Evolutionary conservation across 2,113 vertebrate genomes (phyloP).

Genomic region (Micromys minutus): DNA sequence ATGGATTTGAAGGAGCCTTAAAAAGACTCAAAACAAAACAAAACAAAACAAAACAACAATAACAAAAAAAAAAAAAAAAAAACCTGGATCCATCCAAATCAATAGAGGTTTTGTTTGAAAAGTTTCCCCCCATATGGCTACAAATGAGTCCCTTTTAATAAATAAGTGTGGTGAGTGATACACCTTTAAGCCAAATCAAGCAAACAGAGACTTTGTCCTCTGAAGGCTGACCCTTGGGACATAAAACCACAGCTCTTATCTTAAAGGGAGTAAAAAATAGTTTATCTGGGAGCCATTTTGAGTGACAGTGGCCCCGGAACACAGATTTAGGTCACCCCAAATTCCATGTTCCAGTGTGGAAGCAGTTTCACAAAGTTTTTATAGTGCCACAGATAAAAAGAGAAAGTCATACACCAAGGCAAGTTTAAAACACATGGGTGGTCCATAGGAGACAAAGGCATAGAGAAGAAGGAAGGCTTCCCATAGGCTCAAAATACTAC

Average conservation of each 20-base stretch:
- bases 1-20: neutral
- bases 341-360: neutral
- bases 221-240: slow-evolving; percentile 1
- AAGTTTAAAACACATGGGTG: neutral
- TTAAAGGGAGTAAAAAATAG: neutral
- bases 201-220: slow-evolving; percentile 34
- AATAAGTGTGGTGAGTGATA: slow-evolving; percentile 46
- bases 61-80: slow-evolving; percentile 52
- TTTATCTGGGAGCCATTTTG: neutral
- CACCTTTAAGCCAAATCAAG: neutral
- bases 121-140: slow-evolving; percentile 19
- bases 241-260: neutral
- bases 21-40: slow-evolving; percentile 50
- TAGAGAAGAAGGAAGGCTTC: too few species aligned
- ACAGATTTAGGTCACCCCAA: neutral
- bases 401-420: neutral
- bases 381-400: neutral
- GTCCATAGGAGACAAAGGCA: neutral
- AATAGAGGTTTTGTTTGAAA: slow-evolving; percentile 54
- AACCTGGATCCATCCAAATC: slow-evolving; percentile 3
- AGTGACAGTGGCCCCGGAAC: neutral
- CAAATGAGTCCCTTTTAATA: slow-evolving; percentile 53
- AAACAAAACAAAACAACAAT: too few species aligned
- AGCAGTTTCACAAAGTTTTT: neutral
- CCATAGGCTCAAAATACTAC: neutral